Conservation (phyloP, 1,140 invertebrate genomes). For the Cheumatopsyche charites region DNA sequence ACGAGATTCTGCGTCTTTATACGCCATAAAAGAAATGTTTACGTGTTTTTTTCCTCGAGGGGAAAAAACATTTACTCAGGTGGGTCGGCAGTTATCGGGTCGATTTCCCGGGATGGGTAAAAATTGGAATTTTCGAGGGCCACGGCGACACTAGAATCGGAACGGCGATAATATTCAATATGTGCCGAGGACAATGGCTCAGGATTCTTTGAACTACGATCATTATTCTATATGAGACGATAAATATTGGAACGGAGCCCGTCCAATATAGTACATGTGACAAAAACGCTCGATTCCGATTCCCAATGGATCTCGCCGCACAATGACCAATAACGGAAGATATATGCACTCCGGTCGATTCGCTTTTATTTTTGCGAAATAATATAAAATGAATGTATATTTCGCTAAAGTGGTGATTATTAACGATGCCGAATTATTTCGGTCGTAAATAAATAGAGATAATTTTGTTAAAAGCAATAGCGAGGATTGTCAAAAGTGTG, state of each 20-base stretch:
- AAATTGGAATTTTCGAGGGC: too few relatives aligned
- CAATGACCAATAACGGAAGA: conserved; percentile 37
- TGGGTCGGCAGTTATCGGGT: background rate
- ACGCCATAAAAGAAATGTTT: background rate
- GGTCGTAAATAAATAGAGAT: conserved; percentile 4
- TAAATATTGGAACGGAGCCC: conserved; percentile 37
- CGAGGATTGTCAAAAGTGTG: too few relatives aligned
- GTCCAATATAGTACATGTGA: conserved; percentile 41
- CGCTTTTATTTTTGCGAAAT: too few relatives aligned
- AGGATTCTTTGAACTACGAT: conserved; percentile 39
- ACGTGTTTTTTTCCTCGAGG: too few relatives aligned
- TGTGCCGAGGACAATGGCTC: conserved; percentile 27
- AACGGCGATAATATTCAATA: conserved; percentile 35
- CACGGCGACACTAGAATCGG: conserved; percentile 3
- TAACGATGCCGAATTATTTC: background rate
- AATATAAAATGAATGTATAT: too few relatives aligned
- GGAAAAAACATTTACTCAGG: too few relatives aligned
- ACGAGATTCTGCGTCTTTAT: conserved; percentile 13
- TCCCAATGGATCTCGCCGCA: conserved; percentile 12
- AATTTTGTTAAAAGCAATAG: conserved; percentile 14
- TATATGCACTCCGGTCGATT: conserved; percentile 18
- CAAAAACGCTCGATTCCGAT: conserved; percentile 36
- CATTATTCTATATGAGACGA: conserved; percentile 42
- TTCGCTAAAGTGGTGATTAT: too few relatives aligned
- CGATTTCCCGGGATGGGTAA: background rate